phyloP scores from a whole-genome alignment of 1,140 invertebrate genomes.

The Wasmannia auropunctata region DNA sequence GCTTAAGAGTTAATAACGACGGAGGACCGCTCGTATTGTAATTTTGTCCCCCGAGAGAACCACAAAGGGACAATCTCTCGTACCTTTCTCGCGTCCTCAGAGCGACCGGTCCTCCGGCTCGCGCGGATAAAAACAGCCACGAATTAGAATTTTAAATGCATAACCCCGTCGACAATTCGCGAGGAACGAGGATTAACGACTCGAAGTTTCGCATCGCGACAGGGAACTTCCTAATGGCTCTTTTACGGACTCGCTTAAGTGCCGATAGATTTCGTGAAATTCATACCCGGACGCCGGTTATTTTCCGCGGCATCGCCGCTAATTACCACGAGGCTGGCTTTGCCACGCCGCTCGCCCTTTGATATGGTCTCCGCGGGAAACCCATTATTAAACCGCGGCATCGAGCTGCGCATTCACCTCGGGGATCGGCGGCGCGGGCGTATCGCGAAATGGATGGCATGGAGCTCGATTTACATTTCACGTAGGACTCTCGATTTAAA shows the following conservation, averaged over 20 bases:
- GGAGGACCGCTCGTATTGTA: background rate
- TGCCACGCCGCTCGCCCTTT: slow-evolving; percentile 20
- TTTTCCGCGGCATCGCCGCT: slow-evolving; percentile 44
- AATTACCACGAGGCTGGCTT: slow-evolving; percentile 60
- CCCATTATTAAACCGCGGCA: slow-evolving; percentile 54
- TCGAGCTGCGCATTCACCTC: background rate
- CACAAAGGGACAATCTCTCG: slow-evolving; percentile 1
- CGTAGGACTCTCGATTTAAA: background rate
- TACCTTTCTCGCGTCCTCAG: background rate
- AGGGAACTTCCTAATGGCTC: slow-evolving; percentile 67
- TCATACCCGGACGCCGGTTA: slow-evolving; percentile 31
- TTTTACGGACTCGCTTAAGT: slow-evolving; percentile 53
- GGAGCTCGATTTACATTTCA: slow-evolving; percentile 25
- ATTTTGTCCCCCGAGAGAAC: background rate
- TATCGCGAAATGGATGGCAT: background rate
- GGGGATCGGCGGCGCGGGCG: background rate
- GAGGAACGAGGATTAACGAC: slow-evolving; percentile 65
- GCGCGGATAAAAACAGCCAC: slow-evolving; percentile 47
- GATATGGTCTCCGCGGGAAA: background rate
- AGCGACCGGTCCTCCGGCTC: background rate
- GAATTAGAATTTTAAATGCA: slow-evolving; percentile 71
- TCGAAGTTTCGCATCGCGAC: slow-evolving; percentile 29
- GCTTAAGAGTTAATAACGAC: background rate
- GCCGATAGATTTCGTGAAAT: slow-evolving; percentile 61
- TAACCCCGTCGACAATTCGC: slow-evolving; percentile 33